Evolutionary conservation across 1,140 invertebrate genomes (phyloP).

Genomic region (Apis cerana): DNA sequence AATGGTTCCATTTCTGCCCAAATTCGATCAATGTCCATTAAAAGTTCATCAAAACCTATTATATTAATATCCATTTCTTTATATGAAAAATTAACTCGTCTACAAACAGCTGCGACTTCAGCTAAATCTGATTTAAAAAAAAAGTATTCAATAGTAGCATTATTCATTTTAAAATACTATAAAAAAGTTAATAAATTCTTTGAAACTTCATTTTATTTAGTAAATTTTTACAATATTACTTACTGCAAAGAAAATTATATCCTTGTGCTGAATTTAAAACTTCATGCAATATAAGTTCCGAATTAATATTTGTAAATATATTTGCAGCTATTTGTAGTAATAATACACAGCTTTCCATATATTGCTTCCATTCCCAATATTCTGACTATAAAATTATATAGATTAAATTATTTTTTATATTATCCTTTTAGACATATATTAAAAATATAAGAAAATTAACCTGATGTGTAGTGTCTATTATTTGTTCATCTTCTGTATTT

Average conservation of each 20-base stretch:
- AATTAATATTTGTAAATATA: conserved; percentile 82
- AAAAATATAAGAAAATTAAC: conserved; percentile 52
- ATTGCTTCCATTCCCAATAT: conserved; percentile 83
- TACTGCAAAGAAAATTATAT: conserved; percentile 83
- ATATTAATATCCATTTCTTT: conserved; percentile 81
- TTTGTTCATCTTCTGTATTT: conserved; percentile 75
- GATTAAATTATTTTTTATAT: conserved; percentile 3
- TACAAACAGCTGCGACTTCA: conserved; percentile 79
- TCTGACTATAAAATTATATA: conserved; percentile 68
- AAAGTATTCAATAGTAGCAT: conserved; percentile 3
- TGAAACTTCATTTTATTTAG: neutral
- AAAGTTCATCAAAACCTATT: conserved; percentile 78
- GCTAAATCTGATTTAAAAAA: conserved; percentile 74
- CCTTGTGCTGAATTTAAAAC: conserved; percentile 83
- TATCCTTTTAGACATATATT: neutral
- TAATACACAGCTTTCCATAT: conserved; percentile 82
- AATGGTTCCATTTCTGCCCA: conserved; percentile 81
- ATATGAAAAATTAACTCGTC: conserved; percentile 79
- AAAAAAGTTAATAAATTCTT: conserved; percentile 1
- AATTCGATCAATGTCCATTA: conserved; percentile 79
- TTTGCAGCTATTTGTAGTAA: conserved; percentile 82
- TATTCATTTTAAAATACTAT: neutral
- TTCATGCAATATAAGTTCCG: conserved; percentile 82
- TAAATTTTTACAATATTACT: conserved; percentile 53
- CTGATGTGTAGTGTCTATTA: conserved; percentile 78